Base-by-base conservation (phyloP, 2,113 vertebrate genomes). In the Chaenocephalus aceratus region DNA sequence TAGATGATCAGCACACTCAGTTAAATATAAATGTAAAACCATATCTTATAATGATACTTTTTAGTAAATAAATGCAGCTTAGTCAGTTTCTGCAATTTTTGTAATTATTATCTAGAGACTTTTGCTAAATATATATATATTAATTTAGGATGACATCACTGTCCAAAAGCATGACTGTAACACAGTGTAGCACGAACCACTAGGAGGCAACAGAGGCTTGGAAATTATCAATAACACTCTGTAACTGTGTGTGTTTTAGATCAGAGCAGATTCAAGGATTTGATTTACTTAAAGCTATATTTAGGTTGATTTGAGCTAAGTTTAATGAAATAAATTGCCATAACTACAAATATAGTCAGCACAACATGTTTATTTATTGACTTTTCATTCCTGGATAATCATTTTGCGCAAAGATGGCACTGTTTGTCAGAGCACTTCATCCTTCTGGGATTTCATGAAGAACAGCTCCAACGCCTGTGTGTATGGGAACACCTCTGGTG, bases 151-250 rank as follows among this genome's bases (percentile, higher is more conserved):
- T 71, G 34, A 62, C 44, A 6, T 66, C 58, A 71, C 46, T 26
- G 0, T 18, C 41, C 1, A 5, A 26, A 14, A 46, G 10, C 16
- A 15, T 6, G 6, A 18, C 15, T 14, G 2, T 16, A 21, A 63
- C 58, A 14, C 61, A 46, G 15, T 44, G 18, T 36, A 70, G 44
- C 7, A 44, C 6, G 0, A 44, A 59, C 88, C 88, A 79, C 79
- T 77, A 77, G 79, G 80, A 8, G 86, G 82, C 82, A 53, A 36
- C 3, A 70, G 34, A 78, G 54, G 21, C 45, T 72, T 72, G 49
- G 5, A 75, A 53, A 86, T 85, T 65, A 21, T 21, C 41, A 23
- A 8, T 49, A 11, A 11, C 45, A 64, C 18, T 23, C 0, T 21
- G 23, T 56, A 36, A 30, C 61, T 59, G 73, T 48, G n/a, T 66